Evolutionary conservation across 2,797 vertebrate species (phyloP).

Genomic region (Aulostomus chinensis): DNA sequence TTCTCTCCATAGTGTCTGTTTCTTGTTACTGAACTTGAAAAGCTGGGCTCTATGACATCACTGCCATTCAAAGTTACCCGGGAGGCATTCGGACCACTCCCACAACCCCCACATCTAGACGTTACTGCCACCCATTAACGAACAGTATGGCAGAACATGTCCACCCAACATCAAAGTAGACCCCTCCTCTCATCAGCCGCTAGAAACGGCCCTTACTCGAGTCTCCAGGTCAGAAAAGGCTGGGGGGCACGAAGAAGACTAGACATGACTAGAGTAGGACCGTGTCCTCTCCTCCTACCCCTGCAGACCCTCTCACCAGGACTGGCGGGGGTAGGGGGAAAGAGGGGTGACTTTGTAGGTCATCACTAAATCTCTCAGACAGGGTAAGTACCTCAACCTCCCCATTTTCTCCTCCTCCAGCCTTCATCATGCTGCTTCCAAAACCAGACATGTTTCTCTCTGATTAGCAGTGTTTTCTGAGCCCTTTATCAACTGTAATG

Average conservation of each 20-base stretch:
- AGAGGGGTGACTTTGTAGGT: slow-evolving; percentile 58
- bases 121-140: background rate
- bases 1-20: slow-evolving; percentile 61
- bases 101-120: background rate
- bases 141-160: slow-evolving; percentile 10
- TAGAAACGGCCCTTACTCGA: background rate
- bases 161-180: background rate
- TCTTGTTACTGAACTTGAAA: slow-evolving; percentile 67
- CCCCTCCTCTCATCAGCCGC: slow-evolving; percentile 1
- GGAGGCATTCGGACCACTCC: slow-evolving; percentile 22
- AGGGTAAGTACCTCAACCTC: slow-evolving; percentile 77
- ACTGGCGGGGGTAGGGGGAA: slow-evolving; percentile 64
- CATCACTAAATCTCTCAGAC: slow-evolving; percentile 61
- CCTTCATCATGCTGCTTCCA: slow-evolving; percentile 40
- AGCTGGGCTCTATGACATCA: slow-evolving; percentile 55
- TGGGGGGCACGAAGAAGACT: slow-evolving; percentile 18
- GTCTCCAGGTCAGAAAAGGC: slow-evolving; percentile 4
- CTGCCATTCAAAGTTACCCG: slow-evolving; percentile 41
- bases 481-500: slow-evolving; percentile 85
- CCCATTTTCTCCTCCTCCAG: slow-evolving; percentile 20
- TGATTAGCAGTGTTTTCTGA: slow-evolving; percentile 72
- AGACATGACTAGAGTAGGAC: slow-evolving; percentile 15
- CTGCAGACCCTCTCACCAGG: slow-evolving; percentile 79
- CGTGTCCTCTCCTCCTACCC: slow-evolving; percentile 56
- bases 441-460: slow-evolving; percentile 49